phyloP scores from a whole-genome alignment of 2,888 invertebrate species.

The Capitulum mitella region DNA sequence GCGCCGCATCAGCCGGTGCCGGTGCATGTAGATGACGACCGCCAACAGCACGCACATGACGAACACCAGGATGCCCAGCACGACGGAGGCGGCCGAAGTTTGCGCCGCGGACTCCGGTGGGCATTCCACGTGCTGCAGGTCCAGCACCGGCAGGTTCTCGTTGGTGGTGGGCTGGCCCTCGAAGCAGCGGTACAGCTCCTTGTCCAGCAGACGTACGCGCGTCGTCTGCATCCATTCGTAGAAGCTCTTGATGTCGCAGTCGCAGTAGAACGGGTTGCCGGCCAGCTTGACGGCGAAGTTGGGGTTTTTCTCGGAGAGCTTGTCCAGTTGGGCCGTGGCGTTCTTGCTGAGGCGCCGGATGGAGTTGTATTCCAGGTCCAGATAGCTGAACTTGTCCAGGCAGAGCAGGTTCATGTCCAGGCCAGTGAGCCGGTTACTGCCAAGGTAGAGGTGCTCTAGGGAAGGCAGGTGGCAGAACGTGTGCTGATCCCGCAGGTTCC shows the following conservation, averaged over 20 bases:
- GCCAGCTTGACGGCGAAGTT: conserved; percentile 29
- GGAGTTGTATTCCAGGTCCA: conserved; percentile 61
- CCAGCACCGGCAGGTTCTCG: conserved; percentile 1
- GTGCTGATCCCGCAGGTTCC: conserved; percentile 47
- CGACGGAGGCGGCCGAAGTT: neutral
- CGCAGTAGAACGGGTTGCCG: conserved; percentile 61
- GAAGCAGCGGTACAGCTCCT: neutral
- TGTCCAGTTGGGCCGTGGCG: conserved; percentile 38
- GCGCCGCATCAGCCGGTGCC: conserved; percentile 10
- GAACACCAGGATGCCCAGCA: neutral
- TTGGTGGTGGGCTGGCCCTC: neutral
- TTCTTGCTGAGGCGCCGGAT: conserved; percentile 51
- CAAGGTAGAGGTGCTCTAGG: conserved; percentile 59
- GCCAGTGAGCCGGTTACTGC: conserved; percentile 46
- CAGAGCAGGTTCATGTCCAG: conserved; percentile 60
- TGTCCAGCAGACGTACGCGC: conserved; percentile 49
- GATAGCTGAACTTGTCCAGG: conserved; percentile 55
- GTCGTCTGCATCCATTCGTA: conserved; percentile 58
- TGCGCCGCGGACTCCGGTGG: neutral
- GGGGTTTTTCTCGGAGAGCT: conserved; percentile 22
- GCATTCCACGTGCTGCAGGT: neutral
- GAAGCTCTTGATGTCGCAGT: conserved; percentile 51
- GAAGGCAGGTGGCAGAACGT: conserved; percentile 59
- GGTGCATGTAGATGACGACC: conserved; percentile 10
- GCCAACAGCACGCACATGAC: conserved; percentile 8